phyloP scores from a whole-genome alignment of 2,113 vertebrate genomes.

The Chloroceryle aenea region DNA sequence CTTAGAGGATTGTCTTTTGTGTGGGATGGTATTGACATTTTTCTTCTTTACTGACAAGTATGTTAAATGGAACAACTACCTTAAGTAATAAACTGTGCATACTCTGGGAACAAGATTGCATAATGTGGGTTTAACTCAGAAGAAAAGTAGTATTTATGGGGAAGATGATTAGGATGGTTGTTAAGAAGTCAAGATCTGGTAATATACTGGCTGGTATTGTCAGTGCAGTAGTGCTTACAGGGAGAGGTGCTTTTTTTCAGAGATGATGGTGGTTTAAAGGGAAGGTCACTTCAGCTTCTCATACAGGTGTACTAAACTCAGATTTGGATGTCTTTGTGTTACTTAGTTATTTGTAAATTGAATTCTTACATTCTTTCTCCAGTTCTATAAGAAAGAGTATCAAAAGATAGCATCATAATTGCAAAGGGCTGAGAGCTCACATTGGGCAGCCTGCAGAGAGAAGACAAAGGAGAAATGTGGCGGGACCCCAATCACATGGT shows the following conservation, averaged over 20 bases:
- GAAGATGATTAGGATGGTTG: neutral
- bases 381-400: neutral
- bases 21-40: constrained; percentile 5
- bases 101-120: neutral
- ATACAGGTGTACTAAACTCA: neutral
- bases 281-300: neutral
- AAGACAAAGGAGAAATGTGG: neutral
- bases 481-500: neutral
- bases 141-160: constrained; percentile 20
- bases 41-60: constrained; percentile 11
- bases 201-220: neutral
- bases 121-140: neutral
- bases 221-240: neutral
- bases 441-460: neutral
- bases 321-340: neutral
- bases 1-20: neutral
- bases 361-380: neutral
- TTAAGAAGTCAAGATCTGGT: neutral
- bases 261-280: neutral
- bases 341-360: neutral
- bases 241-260: neutral
- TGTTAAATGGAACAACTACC: neutral
- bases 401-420: neutral
- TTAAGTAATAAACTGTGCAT: neutral
- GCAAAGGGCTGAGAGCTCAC: neutral